Evolutionary conservation across 2,888 invertebrate genomes (phyloP), one percentile per base, ranked within the genome.

Genomic region (Mesoligia furuncula): DNA sequence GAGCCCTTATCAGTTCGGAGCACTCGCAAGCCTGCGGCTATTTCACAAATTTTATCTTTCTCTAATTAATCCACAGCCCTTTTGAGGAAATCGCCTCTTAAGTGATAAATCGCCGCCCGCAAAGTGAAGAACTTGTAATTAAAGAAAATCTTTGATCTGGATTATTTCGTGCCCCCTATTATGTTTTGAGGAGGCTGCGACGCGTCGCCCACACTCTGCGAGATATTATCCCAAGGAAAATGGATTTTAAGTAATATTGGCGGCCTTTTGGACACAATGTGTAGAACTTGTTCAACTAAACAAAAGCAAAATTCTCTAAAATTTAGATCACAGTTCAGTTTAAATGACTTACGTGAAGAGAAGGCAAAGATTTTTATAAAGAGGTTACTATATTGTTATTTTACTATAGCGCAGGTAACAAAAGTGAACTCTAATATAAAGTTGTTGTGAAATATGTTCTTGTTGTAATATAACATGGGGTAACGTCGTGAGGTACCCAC

Each of bases 11-110:
- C 95, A 94, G 92, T 91, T 90, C 90, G 74, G 90, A 94, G 92
- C 95, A 95, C 94, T 94, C 94, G 90, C 93, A 90, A 93, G 91
- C 94, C 93, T 91, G 90, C 88, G 92, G 94, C 93, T 93, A 93
- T 94, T 94, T 94, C 93, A 93, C 93, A 94, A 95, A 95, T 96
- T 95, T 95, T 95, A 95, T 96, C 95, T 94, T 92, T 90, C 93
- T 92, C 93, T 94, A 95, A 96, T 96, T 95, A 96, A 96, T 95
- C 95, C 94, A 92, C 90, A 92, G 95, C 93, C 93, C 93, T 94
- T 94, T 94, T 93, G 91, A 92, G 91, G 91, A 91, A 93, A 95
- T 94, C 93, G 93, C 92, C 90, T 93, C 92, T 93, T 94, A 93
- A 95, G 93, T 95, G 94, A 95, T 95, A 94, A 95, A 94, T 95